Evolutionary conservation across 2,113 vertebrate species (phyloP).

Genomic region (Hoplias malabaricus): DNA sequence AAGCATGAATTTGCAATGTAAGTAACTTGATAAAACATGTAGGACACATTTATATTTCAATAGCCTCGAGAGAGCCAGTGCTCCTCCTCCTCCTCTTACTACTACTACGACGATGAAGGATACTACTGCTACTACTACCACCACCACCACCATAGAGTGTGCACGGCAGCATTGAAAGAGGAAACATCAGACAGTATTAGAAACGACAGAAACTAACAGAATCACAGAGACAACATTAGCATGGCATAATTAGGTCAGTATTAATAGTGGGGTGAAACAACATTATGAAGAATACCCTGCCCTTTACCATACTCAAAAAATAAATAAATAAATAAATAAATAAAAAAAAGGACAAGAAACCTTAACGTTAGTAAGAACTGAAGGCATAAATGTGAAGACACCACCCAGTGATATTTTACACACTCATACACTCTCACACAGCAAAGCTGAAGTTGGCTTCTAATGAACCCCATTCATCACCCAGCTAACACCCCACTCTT

Average conservation of each 20-base stretch:
- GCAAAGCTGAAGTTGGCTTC: no score
- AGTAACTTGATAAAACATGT: conserved; percentile 66
- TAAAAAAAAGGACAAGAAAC: no score
- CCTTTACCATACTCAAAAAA: no score
- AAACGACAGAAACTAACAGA: no score
- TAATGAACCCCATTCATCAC: neutral
- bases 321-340: no score
- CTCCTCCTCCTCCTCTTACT: neutral
- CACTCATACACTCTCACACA: neutral
- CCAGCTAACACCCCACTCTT: neutral
- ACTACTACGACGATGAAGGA: neutral
- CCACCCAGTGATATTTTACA: neutral
- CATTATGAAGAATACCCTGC: no score
- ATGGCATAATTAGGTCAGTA: no score
- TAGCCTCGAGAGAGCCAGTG: conserved; percentile 32
- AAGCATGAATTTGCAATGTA: conserved; percentile 58
- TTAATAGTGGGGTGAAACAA: no score
- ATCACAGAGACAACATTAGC: no score
- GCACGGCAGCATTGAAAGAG: no score
- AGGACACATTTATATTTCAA: conserved; percentile 69
- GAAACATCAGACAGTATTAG: neutral
- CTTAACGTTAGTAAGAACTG: no score
- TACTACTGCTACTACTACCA: neutral
- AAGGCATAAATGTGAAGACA: neutral
- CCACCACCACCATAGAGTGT: conserved; percentile 8